Conservation (phyloP, 2,888 invertebrate genomes). For the Perdita meconis region DNA sequence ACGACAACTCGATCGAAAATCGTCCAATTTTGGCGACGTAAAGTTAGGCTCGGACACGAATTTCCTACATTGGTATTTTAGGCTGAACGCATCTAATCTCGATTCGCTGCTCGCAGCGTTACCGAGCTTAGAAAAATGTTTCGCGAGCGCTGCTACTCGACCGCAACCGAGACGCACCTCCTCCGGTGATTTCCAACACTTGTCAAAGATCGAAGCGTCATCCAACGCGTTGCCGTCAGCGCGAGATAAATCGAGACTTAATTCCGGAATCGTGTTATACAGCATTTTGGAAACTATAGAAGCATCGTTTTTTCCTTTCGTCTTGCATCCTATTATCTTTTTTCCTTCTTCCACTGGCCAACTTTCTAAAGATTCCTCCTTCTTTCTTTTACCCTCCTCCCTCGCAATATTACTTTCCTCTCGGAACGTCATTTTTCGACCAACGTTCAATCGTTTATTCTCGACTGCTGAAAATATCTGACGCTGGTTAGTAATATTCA, state of each 20-base stretch:
- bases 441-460: too few relatives aligned
- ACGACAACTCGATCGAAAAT: constrained; percentile 13
- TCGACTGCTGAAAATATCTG: too few relatives aligned
- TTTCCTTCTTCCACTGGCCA: neutral
- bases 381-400: neutral
- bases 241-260: constrained; percentile 82
- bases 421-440: too few relatives aligned
- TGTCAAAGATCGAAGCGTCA: constrained; percentile 79
- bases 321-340: neutral
- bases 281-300: constrained; percentile 53
- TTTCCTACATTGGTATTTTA: constrained; percentile 50
- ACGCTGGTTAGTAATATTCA: too few relatives aligned
- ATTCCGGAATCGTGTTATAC: constrained; percentile 74
- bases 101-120: constrained; percentile 80
- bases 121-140: constrained; percentile 86
- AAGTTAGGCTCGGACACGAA: constrained; percentile 83
- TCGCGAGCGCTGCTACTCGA: constrained; percentile 89
- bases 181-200: constrained; percentile 90
- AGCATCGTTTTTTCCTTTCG: neutral
- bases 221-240: constrained; percentile 78
- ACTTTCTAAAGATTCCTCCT: neutral
- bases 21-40: constrained; percentile 69
- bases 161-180: constrained; percentile 89
- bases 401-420: neutral
- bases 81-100: neutral